Base-by-base conservation (phyloP, 2,888 invertebrate species). In the Plebejus argus region DNA sequence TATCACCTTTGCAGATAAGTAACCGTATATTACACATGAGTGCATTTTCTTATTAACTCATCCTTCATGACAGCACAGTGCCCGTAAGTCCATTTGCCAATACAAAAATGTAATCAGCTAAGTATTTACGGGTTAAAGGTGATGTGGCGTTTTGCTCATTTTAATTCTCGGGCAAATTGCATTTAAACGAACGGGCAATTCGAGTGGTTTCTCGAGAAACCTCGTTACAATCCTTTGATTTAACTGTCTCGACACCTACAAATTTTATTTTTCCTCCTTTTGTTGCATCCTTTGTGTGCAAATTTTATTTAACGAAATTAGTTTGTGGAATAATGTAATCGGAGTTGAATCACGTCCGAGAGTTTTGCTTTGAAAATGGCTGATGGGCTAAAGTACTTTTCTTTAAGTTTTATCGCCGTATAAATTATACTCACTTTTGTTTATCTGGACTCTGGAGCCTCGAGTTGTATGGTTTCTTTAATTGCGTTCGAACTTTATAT, bases 191-290 rank as follows among this genome's bases (percentile, higher is more conserved):
- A 85, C 85, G 86, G 85, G 84, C 86, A 85, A 83, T 83, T 83
- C 82, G 83, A 88, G 85, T 85, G 86, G 88, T 87, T 87, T 88
- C 86, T 82, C 85, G 86, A 87, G 85, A 86, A 88, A 87, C 88
- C 87, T 91, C 89, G 89, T 91, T 90, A 91, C 84, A 84, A 86
- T 82, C 81, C 88, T 87, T 86, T 88, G 89, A 90, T 92, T 92
- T 90, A 91, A 91, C 89, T 87, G 91, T 89, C 91, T 89, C 90
- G 91, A 91, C 92, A 92, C 89, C 88, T 89, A 88, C 89, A 88
- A 87, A 89, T 91, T 89, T 90, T 89, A 89, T 90, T 80, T 78
- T 90, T 88, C 86, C 86, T 85, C 86, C 84, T 89, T 88, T 83
- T 86, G 84, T 86, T 88, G 84, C 86, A 84, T 85, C 87, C 86